Evolutionary conservation across 2,888 invertebrate species (phyloP).

Genomic region (Mesopsocus fuscifrons): DNA sequence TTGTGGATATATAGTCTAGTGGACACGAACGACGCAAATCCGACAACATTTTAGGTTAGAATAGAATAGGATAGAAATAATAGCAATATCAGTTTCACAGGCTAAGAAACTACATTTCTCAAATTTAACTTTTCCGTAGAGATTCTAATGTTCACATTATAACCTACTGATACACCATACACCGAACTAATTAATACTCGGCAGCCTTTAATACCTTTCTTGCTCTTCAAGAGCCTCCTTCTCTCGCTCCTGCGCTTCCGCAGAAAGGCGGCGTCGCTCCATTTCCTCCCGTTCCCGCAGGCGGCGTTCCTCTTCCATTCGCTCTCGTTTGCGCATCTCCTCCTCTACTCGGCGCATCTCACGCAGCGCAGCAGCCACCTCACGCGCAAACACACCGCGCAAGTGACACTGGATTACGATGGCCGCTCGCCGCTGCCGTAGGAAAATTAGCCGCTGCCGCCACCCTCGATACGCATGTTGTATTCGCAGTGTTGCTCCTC

Average conservation of each 20-base stretch:
- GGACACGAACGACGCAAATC: slow-evolving; percentile 3
- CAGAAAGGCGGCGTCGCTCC: slow-evolving; percentile 24
- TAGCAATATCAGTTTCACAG: too few relatives aligned
- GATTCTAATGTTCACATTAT: too few relatives aligned
- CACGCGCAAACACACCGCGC: slow-evolving; percentile 76
- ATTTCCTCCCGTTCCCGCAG: slow-evolving; percentile 23
- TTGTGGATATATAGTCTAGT: not conserved
- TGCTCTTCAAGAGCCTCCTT: slow-evolving; percentile 37
- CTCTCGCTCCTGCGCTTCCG: slow-evolving; percentile 24
- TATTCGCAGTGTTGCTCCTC: slow-evolving; percentile 48
- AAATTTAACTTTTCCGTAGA: too few relatives aligned
- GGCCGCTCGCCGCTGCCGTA: slow-evolving; percentile 62
- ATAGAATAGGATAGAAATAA: too few relatives aligned
- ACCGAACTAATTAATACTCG: too few relatives aligned
- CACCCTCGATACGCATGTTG: slow-evolving; percentile 65
- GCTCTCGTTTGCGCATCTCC: slow-evolving; percentile 64
- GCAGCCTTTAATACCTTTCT: too few relatives aligned
- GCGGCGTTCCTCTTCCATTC: slow-evolving; percentile 47
- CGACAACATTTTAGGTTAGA: too few relatives aligned
- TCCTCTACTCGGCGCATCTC: slow-evolving; percentile 76
- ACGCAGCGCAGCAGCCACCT: slow-evolving; percentile 66
- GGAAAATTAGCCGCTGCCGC: slow-evolving; percentile 62
- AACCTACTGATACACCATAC: too few relatives aligned
- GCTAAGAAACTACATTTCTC: too few relatives aligned
- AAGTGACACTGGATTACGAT: slow-evolving; percentile 72